Evolutionary conservation across 1,140 invertebrate genomes (phyloP).

Genomic region (Penaeus indicus): DNA sequence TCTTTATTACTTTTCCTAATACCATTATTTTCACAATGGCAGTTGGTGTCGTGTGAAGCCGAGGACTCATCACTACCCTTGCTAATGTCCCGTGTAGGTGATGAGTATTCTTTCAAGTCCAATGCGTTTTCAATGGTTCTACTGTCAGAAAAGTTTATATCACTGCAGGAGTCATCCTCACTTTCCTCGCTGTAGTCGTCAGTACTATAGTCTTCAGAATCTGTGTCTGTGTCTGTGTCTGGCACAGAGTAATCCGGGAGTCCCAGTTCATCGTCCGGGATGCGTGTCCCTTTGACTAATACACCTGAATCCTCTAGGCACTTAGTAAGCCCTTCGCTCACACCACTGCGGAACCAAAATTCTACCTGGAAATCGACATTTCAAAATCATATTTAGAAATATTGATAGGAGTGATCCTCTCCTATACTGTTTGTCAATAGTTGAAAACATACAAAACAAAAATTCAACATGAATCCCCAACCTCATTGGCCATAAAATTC

Average conservation of each 20-base stretch:
- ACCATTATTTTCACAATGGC: not conserved
- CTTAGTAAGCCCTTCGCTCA: constrained; percentile 46
- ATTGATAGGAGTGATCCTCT: not conserved
- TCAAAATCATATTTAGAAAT: not conserved
- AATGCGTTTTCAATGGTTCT: too few relatives aligned
- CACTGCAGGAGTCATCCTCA: not conserved
- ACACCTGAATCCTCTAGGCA: constrained; percentile 37
- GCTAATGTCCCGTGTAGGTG: too few relatives aligned
- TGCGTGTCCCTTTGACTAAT: constrained; percentile 32
- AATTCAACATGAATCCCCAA: too few relatives aligned
- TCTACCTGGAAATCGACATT: constrained; percentile 29
- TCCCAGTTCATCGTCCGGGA: constrained; percentile 41
- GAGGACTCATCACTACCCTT: not conserved
- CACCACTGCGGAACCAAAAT: constrained; percentile 53
- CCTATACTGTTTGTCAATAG: too few relatives aligned
- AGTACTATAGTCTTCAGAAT: not conserved
- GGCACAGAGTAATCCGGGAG: constrained; percentile 26
- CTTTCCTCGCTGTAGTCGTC: not conserved
- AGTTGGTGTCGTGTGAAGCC: not conserved
- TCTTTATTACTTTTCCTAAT: constrained; percentile 11
- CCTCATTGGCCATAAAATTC: too few relatives aligned
- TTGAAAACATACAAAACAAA: too few relatives aligned
- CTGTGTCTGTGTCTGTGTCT: constrained; percentile 7
- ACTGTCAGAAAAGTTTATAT: too few relatives aligned
- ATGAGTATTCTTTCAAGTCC: too few relatives aligned